A percentile compares a stretch with the other conserved stretches of the same genome.
Evolutionary conservation across 2,113 vertebrate species (phyloP).

Genomic region (Myiopsitta monachus): DNA sequence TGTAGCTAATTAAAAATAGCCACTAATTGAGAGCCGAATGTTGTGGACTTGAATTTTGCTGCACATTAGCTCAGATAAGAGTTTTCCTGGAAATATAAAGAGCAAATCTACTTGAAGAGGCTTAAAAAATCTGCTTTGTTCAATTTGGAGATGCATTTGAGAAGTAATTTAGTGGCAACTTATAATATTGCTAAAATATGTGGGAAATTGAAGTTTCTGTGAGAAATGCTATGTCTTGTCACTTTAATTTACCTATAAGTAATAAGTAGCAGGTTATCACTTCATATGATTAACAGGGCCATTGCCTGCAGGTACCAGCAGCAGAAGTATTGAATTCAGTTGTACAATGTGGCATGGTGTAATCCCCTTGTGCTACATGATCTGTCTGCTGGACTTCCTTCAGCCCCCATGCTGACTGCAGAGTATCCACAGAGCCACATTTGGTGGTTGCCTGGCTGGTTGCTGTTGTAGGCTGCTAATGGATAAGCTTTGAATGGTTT

Average conservation of each 20-base stretch:
- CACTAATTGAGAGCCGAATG: neutral
- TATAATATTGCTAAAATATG: neutral
- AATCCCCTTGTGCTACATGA: neutral
- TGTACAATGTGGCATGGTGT: neutral
- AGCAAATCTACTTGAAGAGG: neutral
- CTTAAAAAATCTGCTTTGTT: neutral
- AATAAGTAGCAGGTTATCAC: neutral
- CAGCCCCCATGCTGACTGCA: neutral
- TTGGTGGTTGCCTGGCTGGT: neutral
- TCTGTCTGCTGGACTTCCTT: neutral
- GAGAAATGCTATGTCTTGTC: neutral
- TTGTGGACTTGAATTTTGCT: neutral
- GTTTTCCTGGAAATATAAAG: neutral
- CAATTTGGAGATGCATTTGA: neutral
- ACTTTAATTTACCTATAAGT: neutral
- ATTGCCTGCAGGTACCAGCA: neutral
- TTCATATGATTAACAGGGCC: neutral
- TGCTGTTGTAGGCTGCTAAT: neutral
- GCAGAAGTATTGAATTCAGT: neutral
- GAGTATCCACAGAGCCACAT: accelerated
- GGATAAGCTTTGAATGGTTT: neutral
- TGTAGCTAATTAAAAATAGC: conserved; percentile 30
- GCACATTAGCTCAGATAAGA: neutral
- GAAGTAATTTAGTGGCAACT: neutral
- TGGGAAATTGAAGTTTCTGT: neutral